Evolutionary conservation across 2,113 vertebrate genomes (phyloP).

Genomic region (Trogon surrucura): DNA sequence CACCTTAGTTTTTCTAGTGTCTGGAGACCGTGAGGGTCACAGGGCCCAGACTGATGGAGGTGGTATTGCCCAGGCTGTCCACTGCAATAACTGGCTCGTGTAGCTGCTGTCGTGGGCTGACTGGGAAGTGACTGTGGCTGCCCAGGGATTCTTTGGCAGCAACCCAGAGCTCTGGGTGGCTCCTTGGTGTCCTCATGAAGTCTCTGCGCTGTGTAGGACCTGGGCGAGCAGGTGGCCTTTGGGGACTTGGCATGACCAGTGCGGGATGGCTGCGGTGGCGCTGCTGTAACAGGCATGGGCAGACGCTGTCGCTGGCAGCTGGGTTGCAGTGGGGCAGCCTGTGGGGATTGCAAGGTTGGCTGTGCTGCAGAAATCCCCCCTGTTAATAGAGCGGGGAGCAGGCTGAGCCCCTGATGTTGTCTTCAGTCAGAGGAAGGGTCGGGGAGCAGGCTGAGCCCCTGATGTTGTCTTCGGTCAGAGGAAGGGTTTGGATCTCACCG

Average conservation of each 20-base stretch:
- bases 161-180: not conserved
- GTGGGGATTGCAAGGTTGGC: fast-evolving
- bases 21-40: not conserved
- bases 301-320: too few relatives aligned
- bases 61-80: not conserved
- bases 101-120: not conserved
- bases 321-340: not conserved
- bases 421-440: not conserved
- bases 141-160: too few relatives aligned
- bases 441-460: too few relatives aligned
- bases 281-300: not conserved
- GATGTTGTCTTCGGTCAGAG: not conserved
- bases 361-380: not conserved
- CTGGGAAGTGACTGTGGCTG: not conserved
- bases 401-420: not conserved
- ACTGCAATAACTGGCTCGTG: not conserved
- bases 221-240: not conserved
- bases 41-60: not conserved
- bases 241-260: not conserved
- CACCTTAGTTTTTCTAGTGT: not conserved
- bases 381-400: fast-evolving
- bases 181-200: not conserved
- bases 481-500: not conserved
- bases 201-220: not conserved
- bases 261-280: not conserved